Conservation (phyloP, 2,888 invertebrate species). For the Heliconius sara region DNA sequence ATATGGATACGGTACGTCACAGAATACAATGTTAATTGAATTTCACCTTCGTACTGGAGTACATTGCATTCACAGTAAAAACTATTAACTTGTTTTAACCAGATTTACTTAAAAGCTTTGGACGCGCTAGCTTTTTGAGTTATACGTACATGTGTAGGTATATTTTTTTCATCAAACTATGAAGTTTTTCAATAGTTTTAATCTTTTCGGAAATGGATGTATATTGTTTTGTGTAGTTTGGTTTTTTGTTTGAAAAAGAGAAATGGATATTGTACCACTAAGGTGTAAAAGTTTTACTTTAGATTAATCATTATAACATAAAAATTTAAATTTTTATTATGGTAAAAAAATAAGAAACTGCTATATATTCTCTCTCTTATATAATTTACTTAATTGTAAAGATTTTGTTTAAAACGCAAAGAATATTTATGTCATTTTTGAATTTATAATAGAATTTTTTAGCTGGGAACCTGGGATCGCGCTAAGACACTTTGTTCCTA, state of each 20-base stretch:
- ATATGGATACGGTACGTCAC: neutral
- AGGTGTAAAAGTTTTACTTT: neutral
- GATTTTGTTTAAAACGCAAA: no score
- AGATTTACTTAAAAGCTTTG: conserved; percentile 30
- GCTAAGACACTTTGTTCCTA: no score
- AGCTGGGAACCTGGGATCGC: neutral
- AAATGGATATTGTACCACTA: neutral
- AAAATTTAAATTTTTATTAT: rapidly evolving
- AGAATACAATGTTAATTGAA: conserved; percentile 10
- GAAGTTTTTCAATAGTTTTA: neutral
- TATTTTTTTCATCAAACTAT: conserved; percentile 4
- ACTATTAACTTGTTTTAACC: conserved; percentile 22
- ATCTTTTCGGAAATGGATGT: conserved; percentile 1
- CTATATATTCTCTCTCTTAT: neutral
- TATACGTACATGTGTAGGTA: neutral
- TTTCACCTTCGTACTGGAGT: neutral
- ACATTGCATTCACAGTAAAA: conserved; percentile 19
- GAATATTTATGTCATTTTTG: no score
- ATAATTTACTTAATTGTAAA: neutral
- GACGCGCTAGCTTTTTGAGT: neutral
- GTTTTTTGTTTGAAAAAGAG: neutral
- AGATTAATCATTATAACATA: neutral
- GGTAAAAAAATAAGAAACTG: neutral
- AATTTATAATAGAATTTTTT: no score
- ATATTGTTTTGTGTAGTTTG: neutral